Conservation (phyloP, 2,888 invertebrate species). For the Stictocephala bisonia region DNA sequence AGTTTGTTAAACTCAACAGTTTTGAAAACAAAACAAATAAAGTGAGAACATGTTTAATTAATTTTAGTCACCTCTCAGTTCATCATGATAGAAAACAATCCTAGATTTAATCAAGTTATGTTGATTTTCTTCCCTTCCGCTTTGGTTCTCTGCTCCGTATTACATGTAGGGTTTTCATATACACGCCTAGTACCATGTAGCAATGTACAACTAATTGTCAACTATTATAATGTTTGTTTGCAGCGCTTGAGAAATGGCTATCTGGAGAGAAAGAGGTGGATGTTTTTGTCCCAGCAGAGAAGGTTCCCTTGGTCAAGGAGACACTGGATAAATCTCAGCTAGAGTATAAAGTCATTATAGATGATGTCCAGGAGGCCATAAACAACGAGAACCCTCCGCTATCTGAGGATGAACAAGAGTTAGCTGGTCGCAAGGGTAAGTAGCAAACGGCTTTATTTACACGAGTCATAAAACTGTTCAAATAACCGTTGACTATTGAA, state of each 20-base stretch:
- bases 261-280: conserved; percentile 74
- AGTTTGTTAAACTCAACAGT: no score
- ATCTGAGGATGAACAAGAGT: conserved; percentile 73
- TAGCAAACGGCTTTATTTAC: conserved; percentile 48
- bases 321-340: conserved; percentile 73
- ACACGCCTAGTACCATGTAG: neutral
- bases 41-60: no score
- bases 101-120: no score
- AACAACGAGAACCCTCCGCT: conserved; percentile 82
- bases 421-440: conserved; percentile 78
- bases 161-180: conserved; percentile 34
- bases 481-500: no score
- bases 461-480: neutral
- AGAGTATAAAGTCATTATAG: conserved; percentile 77
- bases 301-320: conserved; percentile 72
- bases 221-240: neutral
- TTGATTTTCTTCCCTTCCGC: no score
- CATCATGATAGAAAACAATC: no score
- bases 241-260: conserved; percentile 74
- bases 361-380: conserved; percentile 82
- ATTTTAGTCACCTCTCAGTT: no score
- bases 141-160: conserved; percentile 1
- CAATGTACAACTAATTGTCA: no score
- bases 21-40: no score
- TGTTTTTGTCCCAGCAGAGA: conserved; percentile 76